Evolutionary conservation across 2,888 invertebrate genomes (phyloP), one percentile per base, ranked within the genome.

Genomic region (Adela reaumurella): DNA sequence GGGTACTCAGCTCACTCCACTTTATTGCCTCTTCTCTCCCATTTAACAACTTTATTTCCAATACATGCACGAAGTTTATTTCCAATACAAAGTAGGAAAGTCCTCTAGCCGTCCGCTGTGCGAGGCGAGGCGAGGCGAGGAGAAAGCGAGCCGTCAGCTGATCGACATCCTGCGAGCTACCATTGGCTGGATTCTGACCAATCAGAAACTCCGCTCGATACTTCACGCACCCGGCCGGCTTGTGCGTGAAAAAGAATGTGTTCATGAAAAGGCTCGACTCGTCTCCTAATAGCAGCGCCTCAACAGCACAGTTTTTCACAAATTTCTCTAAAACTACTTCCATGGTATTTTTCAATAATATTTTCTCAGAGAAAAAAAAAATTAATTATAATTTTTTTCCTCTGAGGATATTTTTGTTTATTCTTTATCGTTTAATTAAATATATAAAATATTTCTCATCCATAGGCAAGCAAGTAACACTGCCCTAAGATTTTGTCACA

Each of bases 31-130:
- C 10, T 43, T 43, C 18, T 17, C 6, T 8, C 19, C 18, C 10
- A n/a, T n/a, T n/a, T n/a, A n/a, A n/a, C n/a, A n/a, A n/a, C n/a
- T n/a, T n/a, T n/a, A n/a, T n/a, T n/a, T 6, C 10, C 17, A 43
- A 11, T 18, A 16, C 43, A 14, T 35, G 3, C 14, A 35, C 6
- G 11, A 14, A 35, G 42, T 42, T n/a, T 18, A 43, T 43, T 19
- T 24, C 45, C 45, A 24, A 45, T 20, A 28, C 19, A 45, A 45
- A 28, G 28, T 45, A 24, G 24, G 20, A 17, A 24, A 28, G 20
- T 45, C 45, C 24, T 45, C 24, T 17, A 24, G 14, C 53, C 52
- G 48, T 52, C 50, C 53, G 54, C 50, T 50, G 29, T 53, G 50
- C 55, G 54, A 47, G 46, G 51, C 46, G 45, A 47, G 48, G 47